These are phyloP conservation scores for Poecile montanus DNA, from an alignment of 2,797 vertebrate genomes.

Conservation along the genomic window DNA sequence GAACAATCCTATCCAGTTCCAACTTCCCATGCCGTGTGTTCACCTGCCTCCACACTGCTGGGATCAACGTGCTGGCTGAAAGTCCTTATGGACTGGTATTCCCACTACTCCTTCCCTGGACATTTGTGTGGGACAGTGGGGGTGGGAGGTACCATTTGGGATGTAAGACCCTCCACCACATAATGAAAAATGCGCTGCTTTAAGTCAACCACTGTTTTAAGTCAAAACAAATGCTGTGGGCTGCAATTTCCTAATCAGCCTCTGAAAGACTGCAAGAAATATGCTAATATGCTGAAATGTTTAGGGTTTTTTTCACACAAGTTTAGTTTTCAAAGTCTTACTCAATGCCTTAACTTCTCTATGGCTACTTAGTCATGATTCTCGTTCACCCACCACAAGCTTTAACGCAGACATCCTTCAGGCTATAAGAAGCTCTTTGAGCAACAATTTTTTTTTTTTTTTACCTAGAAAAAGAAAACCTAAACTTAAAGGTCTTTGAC, in stretches of 20 bases:
- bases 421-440: neutral
- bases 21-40: neutral
- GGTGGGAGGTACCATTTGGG: neutral
- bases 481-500: neutral
- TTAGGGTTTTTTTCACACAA: neutral
- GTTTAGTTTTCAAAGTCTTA: neutral
- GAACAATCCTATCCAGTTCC: neutral
- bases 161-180: neutral
- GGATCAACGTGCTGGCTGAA: neutral
- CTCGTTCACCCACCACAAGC: neutral
- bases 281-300: neutral
- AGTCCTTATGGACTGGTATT: fast-evolving
- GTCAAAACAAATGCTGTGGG: neutral
- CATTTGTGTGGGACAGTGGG: neutral
- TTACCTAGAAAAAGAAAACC: neutral
- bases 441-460: neutral
- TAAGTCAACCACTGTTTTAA: neutral
- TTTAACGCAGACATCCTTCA: neutral
- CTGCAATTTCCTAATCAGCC: neutral
- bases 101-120: neutral
- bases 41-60: neutral
- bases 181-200: neutral
- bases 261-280: neutral
- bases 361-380: neutral
- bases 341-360: neutral